Evolutionary conservation across 2,113 vertebrate genomes (phyloP), one percentile per base, ranked within the genome.

Genomic region (Mola mola): DNA sequence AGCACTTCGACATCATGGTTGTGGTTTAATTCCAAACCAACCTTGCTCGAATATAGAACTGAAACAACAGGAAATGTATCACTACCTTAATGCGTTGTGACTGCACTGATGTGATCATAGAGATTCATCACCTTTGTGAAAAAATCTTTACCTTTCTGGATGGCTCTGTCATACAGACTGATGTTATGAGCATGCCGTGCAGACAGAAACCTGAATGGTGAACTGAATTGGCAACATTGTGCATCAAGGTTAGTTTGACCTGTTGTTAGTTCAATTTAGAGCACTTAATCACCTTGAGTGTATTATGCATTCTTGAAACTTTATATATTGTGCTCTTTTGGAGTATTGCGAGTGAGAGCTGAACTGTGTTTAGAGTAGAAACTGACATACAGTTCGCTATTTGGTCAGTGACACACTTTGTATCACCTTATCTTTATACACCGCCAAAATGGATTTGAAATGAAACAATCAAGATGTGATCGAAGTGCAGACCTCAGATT

Each of bases 141-240:
- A 58, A 19, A 43, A 15, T 31, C 22, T 65, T 68, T 65, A 53
- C 19, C 44, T 65, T 50, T 59, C 13, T 43, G 51, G 52, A 46
- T 25, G 67, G 50, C 20, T 25, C 37, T 50, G 28, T 66, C 74
- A 52, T 24, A 29, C 17, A 29, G 37, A 66, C 20, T 19, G 46
- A 68, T 68, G 33, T 24, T 53, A 56, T 36, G 25, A 51, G 20
- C 24, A 34, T 44, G 34, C 49, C 17, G n/a, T 42, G 17, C 36
- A 72, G 15, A 20, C 59, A 41, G 36, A 22, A 61, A 19, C 33
- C 34, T 5, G 5, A 44, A 34, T 47, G 36, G 20, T 20, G 10
- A 53, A 24, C 56, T 17, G 34, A 46, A 25, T 26, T 29, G n/a
- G 40, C 29, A 11, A 5, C 34, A 36, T 2, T 41, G 46, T 2